Conservation (phyloP, 1,140 invertebrate genomes). For the Panagrolaimus sp. region DNA sequence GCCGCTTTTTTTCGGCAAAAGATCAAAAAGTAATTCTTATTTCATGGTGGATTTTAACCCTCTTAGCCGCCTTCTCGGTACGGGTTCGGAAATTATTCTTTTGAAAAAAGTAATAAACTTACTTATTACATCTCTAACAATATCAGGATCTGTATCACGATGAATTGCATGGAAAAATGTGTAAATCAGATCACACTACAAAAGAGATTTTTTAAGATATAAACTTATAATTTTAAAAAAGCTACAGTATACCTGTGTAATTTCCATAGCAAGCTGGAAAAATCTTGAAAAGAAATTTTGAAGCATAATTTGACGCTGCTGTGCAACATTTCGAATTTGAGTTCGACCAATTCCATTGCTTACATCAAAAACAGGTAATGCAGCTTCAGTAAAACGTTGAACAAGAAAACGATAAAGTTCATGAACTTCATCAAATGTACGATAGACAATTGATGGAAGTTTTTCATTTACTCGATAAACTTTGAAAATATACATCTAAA, state of each 20-base stretch:
- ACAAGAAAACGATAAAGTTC: slow-evolving; percentile 74
- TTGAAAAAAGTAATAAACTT: not conserved
- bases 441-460: slow-evolving; percentile 77
- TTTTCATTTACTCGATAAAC: slow-evolving; percentile 76
- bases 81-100: no score
- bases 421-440: slow-evolving; percentile 91
- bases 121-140: not conserved
- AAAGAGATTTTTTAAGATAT: not conserved
- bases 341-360: slow-evolving; percentile 22
- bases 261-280: slow-evolving; percentile 39
- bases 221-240: no score
- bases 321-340: slow-evolving; percentile 28
- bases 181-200: slow-evolving; percentile 38
- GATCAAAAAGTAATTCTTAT: no score
- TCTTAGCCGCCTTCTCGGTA: no score
- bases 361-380: slow-evolving; percentile 19
- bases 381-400: slow-evolving; percentile 31
- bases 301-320: slow-evolving; percentile 36
- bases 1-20: no score
- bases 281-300: slow-evolving; percentile 33
- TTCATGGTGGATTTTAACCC: no score
- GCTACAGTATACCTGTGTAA: slow-evolving; percentile 1
- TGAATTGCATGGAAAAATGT: slow-evolving; percentile 46
- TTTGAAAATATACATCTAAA: slow-evolving; percentile 74
- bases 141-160: slow-evolving; percentile 27